A percentile compares a stretch with the other conserved stretches of the same genome.
Evolutionary conservation across 2,888 invertebrate species (phyloP).

Genomic region (Litoditis marina): DNA sequence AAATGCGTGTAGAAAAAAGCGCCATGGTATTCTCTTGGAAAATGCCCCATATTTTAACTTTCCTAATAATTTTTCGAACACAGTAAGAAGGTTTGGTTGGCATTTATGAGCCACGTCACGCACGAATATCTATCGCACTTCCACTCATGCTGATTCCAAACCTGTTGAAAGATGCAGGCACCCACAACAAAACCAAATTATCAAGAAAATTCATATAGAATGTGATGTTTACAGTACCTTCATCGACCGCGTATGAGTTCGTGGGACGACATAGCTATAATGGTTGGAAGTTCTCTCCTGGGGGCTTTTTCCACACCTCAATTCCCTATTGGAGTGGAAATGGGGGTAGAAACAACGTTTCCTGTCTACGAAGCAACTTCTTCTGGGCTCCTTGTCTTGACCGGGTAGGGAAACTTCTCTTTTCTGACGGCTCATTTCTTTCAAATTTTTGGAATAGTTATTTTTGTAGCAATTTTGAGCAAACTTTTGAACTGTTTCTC

Average conservation of each 20-base stretch:
- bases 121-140: too few species aligned
- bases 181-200: neutral
- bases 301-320: constrained; percentile 42
- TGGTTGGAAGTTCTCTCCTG: constrained; percentile 16
- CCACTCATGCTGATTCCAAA: too few species aligned
- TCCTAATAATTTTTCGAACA: too few species aligned
- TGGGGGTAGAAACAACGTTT: constrained; percentile 58
- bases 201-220: neutral
- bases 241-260: neutral
- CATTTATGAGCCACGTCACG: too few species aligned
- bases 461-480: too few species aligned
- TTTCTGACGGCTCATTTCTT: neutral
- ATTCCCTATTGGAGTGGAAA: constrained; percentile 40
- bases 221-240: neutral
- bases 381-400: constrained; percentile 52
- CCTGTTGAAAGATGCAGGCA: too few species aligned
- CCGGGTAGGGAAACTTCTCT: constrained; percentile 27
- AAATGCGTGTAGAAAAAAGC: too few species aligned
- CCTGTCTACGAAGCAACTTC: constrained; percentile 57
- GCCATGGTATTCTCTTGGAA: too few species aligned
- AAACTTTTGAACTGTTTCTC: too few species aligned
- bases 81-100: too few species aligned
- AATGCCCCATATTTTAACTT: too few species aligned
- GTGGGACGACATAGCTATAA: constrained; percentile 13
- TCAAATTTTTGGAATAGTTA: too few species aligned